These are phyloP conservation scores for Neodiprion virginianus DNA, from an alignment of 1,140 invertebrate species.

Conservation along the genomic window DNA sequence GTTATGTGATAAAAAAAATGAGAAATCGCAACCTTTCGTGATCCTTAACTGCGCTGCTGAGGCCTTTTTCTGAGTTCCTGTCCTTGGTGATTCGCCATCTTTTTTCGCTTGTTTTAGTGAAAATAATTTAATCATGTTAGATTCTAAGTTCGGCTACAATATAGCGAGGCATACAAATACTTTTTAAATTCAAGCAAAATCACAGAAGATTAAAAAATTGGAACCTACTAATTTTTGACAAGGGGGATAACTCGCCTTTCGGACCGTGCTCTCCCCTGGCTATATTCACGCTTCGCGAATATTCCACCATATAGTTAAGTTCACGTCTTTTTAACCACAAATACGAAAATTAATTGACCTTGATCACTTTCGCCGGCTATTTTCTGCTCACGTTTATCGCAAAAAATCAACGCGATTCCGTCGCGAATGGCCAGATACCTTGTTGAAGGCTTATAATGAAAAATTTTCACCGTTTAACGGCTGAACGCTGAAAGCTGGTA, in stretches of 20 bases:
- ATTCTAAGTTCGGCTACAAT: conserved; percentile 21
- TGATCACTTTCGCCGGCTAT: no score
- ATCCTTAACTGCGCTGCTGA: conserved; percentile 96
- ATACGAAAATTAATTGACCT: neutral
- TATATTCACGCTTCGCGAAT: conserved; percentile 15
- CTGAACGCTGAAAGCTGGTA: no score
- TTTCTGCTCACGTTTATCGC: neutral
- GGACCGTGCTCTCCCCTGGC: conserved; percentile 23
- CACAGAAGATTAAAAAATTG: conserved; percentile 30
- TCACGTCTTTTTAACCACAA: neutral
- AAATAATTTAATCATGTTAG: conserved; percentile 95
- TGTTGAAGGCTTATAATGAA: no score
- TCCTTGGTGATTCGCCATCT: conserved; percentile 86
- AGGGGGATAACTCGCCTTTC: conserved; percentile 31
- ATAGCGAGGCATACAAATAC: conserved; percentile 41
- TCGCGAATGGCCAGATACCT: neutral
- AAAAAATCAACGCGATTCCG: neutral
- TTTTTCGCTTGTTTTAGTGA: conserved; percentile 98
- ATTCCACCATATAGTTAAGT: neutral
- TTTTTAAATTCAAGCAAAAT: conserved; percentile 18
- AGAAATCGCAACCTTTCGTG: conserved; percentile 82
- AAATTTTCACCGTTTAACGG: no score
- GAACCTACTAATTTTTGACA: conserved; percentile 39
- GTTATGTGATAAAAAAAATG: neutral
- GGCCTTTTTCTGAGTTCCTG: conserved; percentile 86